Conservation (phyloP, 1,140 invertebrate species). For the Aphelenchoides fujianensis region DNA sequence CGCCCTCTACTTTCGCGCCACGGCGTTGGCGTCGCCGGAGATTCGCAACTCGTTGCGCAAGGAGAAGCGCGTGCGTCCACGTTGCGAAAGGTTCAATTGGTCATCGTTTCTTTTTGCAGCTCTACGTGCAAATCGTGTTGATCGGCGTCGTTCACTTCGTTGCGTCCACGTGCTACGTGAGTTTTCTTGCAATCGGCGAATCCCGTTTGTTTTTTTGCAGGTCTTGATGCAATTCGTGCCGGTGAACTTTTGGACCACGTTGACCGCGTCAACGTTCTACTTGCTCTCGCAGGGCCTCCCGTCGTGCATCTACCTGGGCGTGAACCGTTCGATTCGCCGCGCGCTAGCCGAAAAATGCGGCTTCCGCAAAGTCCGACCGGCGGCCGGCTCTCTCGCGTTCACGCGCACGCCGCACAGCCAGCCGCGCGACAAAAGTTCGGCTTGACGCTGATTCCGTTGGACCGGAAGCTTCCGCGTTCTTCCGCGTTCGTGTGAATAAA, state of each 20-base stretch:
- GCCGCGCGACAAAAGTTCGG: too few species aligned
- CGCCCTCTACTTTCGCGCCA: not conserved
- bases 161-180: not conserved
- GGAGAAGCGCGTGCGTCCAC: not conserved
- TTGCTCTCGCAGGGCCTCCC: conserved; percentile 3
- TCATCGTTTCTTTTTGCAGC: not conserved
- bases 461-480: too few species aligned
- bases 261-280: conserved; percentile 3
- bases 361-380: not conserved
- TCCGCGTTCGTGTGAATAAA: too few species aligned
- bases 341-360: not conserved
- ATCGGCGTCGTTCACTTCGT: conserved; percentile 6
- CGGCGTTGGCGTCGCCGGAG: not conserved
- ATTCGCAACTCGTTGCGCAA: not conserved
- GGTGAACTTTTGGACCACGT: conserved; percentile 1
- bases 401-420: too few species aligned
- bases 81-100: not conserved
- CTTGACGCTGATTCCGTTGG: too few species aligned
- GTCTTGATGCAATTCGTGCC: conserved; percentile 6
- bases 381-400: too few species aligned
- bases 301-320: not conserved
- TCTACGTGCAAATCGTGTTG: not conserved
- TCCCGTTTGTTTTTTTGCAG: too few species aligned
- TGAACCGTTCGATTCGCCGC: not conserved
- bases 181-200: too few species aligned